Base-by-base conservation (phyloP, 30 jellyfish, hydroid and myxozoan genomes). In the Pelagia noctiluca region DNA sequence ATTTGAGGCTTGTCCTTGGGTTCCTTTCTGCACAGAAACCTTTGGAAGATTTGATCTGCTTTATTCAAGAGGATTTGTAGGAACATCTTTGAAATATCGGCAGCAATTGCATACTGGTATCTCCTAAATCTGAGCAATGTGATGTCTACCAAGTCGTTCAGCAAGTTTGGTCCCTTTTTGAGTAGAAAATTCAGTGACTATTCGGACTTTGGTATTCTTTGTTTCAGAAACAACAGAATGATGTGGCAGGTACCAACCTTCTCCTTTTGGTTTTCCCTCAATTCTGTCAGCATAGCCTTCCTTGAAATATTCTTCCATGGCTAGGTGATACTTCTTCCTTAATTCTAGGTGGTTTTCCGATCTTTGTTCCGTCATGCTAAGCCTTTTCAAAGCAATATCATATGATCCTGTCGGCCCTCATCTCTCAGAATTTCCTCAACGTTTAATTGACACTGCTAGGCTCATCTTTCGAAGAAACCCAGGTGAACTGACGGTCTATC, bases 1-100 rank as follows among this genome's bases (percentile, higher is more conserved):
- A 79, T 42, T 48, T 60, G 71, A 37, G 84, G 83, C 82, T 32
- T 76, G 38, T 35, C 13, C 18, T 53, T 3, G 31, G 76, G 49
- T 31, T 79, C 84, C 50, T 79, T 36, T 62, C 90, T 79, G 82
- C 90, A 79, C 54, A 79, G 35, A 35, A 79, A 79, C 48, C 71
- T 68, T 33, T 79, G 90, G 33, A 60, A 32, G 47, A 50, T 38
- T 79, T 79, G 90, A 79, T 76, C 88, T 48, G 29, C 88, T 19
- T 57, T 78, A 26, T 50, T 23, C 62, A 76, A 48, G 4, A 32
- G 35, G 76, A 76, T 76, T 50, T 76, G 88, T 8, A 48, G 61
- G 53, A 48, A 76, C 88, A 76, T 76, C 77, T 76, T 53, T 1
- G 80, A 66, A 66, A 31, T 73, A 73, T 73, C 73, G 23, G 61